Percentiles rank a stretch among this genome's conserved stretches.
These are phyloP conservation scores for Pterois miles DNA, from an alignment of 2,797 vertebrate genomes.

Conservation along the genomic window DNA sequence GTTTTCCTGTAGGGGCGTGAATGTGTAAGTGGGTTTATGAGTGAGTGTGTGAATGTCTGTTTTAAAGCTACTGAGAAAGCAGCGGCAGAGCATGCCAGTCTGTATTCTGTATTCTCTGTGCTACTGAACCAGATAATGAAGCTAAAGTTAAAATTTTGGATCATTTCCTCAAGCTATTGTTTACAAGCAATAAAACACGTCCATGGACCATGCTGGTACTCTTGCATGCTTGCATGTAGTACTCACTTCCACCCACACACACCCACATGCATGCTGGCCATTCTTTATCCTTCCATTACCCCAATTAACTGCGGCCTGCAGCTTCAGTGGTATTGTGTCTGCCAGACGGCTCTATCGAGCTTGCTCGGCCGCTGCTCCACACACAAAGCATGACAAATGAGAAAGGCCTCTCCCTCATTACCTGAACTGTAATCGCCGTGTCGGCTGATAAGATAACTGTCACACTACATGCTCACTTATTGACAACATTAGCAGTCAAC, in stretches of 20 bases:
- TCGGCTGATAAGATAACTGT: conserved; percentile 67
- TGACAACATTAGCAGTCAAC: conserved; percentile 54
- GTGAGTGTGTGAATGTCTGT: neutral
- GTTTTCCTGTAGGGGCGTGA: conserved; percentile 55
- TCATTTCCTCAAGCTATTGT: conserved; percentile 1
- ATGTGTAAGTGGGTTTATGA: conserved; percentile 35
- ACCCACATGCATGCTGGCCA: conserved; percentile 2
- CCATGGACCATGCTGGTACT: neutral
- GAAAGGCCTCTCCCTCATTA: conserved; percentile 64
- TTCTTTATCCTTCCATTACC: conserved; percentile 46
- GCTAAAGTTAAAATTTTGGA: neutral
- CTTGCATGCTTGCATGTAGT: conserved; percentile 15
- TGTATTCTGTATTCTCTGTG: conserved; percentile 18
- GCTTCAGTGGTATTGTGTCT: conserved; percentile 41
- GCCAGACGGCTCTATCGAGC: conserved; percentile 50
- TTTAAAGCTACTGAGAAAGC: conserved; percentile 24
- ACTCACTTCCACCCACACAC: conserved; percentile 8
- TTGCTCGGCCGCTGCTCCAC: conserved; percentile 42
- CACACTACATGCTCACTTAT: conserved; percentile 50
- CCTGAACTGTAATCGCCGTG: conserved; percentile 71
- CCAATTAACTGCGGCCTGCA: conserved; percentile 54
- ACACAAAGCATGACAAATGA: conserved; percentile 73
- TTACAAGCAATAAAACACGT: neutral
- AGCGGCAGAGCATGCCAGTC: neutral
- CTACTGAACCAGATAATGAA: conserved; percentile 41